phyloP scores from a whole-genome alignment of 1,140 invertebrate genomes.

The Drosophila aff. region DNA sequence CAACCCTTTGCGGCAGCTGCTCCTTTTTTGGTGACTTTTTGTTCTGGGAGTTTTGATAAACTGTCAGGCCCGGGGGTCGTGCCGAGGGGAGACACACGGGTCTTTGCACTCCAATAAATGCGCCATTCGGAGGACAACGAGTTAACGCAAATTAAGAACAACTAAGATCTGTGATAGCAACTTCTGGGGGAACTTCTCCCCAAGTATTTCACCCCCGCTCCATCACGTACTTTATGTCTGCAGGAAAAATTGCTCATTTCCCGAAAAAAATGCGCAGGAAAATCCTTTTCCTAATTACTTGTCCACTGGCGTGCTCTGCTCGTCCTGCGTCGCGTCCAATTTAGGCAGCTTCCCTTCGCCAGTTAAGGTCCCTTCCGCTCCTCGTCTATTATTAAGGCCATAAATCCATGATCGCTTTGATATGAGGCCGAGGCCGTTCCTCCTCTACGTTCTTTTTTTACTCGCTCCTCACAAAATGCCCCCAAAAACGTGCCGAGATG shows the following conservation, averaged over 20 bases:
- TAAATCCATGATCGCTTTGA: slow-evolving; percentile 83
- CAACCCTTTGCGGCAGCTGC: slow-evolving; percentile 53
- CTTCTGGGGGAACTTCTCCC: slow-evolving; percentile 6
- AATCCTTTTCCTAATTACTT: slow-evolving; percentile 82
- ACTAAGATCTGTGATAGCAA: slow-evolving; percentile 16
- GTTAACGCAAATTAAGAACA: slow-evolving; percentile 30
- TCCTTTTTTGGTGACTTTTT: slow-evolving; percentile 58
- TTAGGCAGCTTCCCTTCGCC: slow-evolving; percentile 30
- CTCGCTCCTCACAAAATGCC: slow-evolving; percentile 65
- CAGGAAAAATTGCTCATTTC: slow-evolving; percentile 45
- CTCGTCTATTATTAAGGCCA: slow-evolving; percentile 79
- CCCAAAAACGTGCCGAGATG: slow-evolving; percentile 65
- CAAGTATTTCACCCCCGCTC: slow-evolving; percentile 7
- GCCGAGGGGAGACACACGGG: slow-evolving; percentile 17
- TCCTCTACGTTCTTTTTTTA: slow-evolving; percentile 38
- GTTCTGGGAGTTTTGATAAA: slow-evolving; percentile 64
- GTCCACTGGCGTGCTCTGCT: slow-evolving; percentile 62
- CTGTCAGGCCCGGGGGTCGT: slow-evolving; percentile 54
- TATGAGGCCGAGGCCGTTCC: slow-evolving; percentile 52
- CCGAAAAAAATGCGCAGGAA: slow-evolving; percentile 27
- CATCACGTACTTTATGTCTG: slow-evolving; percentile 63
- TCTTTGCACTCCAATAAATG: slow-evolving; percentile 31
- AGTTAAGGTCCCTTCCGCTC: slow-evolving; percentile 17
- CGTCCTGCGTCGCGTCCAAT: slow-evolving; percentile 28
- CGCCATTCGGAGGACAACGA: slow-evolving; percentile 1